Base-by-base conservation (phyloP, 1,140 invertebrate genomes). In the Ruditapes philippinarum region DNA sequence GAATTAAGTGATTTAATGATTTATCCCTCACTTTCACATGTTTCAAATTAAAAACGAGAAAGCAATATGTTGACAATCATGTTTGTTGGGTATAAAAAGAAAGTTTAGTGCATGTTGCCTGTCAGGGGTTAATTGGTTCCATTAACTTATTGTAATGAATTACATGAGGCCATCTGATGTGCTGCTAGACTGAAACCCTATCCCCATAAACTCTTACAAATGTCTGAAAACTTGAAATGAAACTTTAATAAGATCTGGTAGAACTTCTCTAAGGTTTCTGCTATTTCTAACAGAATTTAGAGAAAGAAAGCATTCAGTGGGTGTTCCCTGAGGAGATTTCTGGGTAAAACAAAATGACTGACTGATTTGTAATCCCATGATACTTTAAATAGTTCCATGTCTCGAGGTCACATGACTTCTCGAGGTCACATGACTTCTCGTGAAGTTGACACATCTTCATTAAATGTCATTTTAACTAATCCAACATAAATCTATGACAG, bases 41-140 rank as follows among this genome's bases (percentile, higher is more conserved):
- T 42, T 70, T 51, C 62, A 28, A 74, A 84, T 84, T 84, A 84
- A 70, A 84, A 54, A 70, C 28, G 45, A 51, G 68, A 84, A 84
- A 38, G 82, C 40, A 70, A 73, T 33, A 84, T 84, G 82, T 84
- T 84, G 82, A 84, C 82, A 84, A 73, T 49, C 65, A 70, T 65
- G 62, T 70, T 70, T 38, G 25, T 25, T 49, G 62, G 82, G 68
- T 70, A 73, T 84, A 84, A 84, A 84, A 73, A 73, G 82, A 38
- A 51, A 73, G 38, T 70, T 73, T 84, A 70, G 40, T 36, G 42
- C 82, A 84, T 84, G 82, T 73, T 84, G 31, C 31, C 28, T 54
- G 65, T 68, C 65, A 84, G 49, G 54, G 82, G 82, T 84, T 84
- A 84, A 84, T 84, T 84, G 82, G 82, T n/a, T 84, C 62, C 82